Evolutionary conservation across 2,888 invertebrate species (phyloP).

Genomic region (Scotopteryx bipunctaria): DNA sequence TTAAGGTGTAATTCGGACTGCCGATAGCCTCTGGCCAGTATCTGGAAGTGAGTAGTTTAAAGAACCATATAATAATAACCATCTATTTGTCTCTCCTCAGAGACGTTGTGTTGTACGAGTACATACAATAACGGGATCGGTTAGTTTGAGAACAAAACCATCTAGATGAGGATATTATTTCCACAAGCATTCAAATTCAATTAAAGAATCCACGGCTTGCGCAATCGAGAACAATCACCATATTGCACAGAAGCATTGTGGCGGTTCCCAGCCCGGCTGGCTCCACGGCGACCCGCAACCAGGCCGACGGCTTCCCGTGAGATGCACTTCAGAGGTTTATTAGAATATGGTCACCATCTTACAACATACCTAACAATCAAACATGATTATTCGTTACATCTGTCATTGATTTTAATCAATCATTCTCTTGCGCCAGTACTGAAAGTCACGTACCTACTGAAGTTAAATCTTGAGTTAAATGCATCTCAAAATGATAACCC

Average conservation of each 20-base stretch:
- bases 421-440: no score
- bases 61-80: no score
- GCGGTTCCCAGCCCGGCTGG: no score
- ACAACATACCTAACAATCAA: no score
- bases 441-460: no score
- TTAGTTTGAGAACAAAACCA: conserved; percentile 6
- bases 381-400: no score
- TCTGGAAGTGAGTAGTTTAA: no score
- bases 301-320: conserved; percentile 40
- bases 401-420: no score
- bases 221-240: conserved; percentile 49
- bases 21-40: not conserved
- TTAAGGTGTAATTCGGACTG: not conserved
- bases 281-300: conserved; percentile 32
- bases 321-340: conserved; percentile 21
- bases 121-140: not conserved
- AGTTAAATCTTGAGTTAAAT: no score
- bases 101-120: no score
- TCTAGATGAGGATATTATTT: conserved; percentile 6
- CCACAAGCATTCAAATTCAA: conserved; percentile 17
- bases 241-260: conserved; percentile 47
- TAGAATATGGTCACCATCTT: conserved; percentile 1
- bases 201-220: conserved; percentile 35
- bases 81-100: no score
- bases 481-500: no score